phyloP scores from a whole-genome alignment of 2,888 invertebrate genomes.

The Trachelus tabidus region DNA sequence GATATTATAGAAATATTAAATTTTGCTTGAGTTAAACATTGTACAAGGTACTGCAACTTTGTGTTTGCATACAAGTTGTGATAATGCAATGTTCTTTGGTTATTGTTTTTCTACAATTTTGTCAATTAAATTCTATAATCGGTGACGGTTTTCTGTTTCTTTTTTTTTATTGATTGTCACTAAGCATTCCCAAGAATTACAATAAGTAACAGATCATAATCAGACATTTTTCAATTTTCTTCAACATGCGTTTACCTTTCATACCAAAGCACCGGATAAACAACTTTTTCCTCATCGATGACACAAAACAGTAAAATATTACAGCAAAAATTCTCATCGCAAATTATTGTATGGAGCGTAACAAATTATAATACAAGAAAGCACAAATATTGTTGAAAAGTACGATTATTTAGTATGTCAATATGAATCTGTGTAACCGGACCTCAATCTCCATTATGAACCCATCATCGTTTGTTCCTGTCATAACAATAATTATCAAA shows the following conservation, averaged over 20 bases:
- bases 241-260: background rate
- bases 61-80: background rate
- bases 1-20: background rate
- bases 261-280: background rate
- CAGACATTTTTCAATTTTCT: background rate
- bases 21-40: background rate
- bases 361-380: background rate
- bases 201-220: background rate
- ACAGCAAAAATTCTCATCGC: background rate
- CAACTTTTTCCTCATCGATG: background rate
- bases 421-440: background rate
- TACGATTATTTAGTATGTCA: background rate
- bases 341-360: background rate
- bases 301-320: background rate
- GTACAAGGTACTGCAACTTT: background rate
- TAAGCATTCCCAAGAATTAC: too few relatives aligned
- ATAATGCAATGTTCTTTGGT: background rate
- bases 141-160: too few relatives aligned
- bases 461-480: conserved; percentile 10
- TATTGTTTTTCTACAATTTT: background rate
- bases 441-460: background rate
- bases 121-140: too few relatives aligned
- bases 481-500: conserved; percentile 13
- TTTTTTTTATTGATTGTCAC: background rate
- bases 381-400: background rate